Conservation (phyloP, 2,797 vertebrate genomes). For the Urosaurus nigricauda region DNA sequence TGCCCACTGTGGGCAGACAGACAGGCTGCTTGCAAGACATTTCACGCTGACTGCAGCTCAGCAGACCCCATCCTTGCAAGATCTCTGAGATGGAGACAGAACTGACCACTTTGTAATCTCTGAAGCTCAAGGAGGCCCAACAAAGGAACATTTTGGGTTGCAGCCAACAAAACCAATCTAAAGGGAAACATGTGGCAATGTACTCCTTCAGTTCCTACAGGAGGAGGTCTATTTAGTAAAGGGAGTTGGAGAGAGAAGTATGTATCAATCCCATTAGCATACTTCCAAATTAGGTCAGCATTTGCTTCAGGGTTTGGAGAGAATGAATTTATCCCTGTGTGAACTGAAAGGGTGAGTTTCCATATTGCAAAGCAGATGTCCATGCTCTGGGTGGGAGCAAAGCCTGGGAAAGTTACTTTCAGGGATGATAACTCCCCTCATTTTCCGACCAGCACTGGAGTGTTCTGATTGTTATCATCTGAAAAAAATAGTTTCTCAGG, state of each 20-base stretch:
- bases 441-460: no score
- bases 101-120: background rate
- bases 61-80: background rate
- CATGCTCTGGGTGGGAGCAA: background rate
- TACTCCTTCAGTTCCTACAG: conserved; percentile 8
- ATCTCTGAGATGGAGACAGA: background rate
- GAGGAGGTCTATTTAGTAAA: background rate
- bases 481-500: no score
- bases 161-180: background rate
- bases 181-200: background rate
- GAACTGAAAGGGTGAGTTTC: background rate
- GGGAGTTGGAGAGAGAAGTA: background rate
- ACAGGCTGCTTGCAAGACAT: background rate
- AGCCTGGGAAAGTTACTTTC: no score
- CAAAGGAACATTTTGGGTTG: background rate
- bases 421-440: no score
- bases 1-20: background rate
- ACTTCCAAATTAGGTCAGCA: background rate
- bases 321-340: background rate
- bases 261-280: conserved; percentile 9
- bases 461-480: no score
- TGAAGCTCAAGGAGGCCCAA: background rate
- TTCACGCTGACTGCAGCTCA: conserved; percentile 5
- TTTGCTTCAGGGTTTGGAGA: background rate
- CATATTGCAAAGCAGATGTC: background rate